Base-by-base conservation (phyloP, 2,113 vertebrate genomes). In the Zonotrichia leucophrys region DNA sequence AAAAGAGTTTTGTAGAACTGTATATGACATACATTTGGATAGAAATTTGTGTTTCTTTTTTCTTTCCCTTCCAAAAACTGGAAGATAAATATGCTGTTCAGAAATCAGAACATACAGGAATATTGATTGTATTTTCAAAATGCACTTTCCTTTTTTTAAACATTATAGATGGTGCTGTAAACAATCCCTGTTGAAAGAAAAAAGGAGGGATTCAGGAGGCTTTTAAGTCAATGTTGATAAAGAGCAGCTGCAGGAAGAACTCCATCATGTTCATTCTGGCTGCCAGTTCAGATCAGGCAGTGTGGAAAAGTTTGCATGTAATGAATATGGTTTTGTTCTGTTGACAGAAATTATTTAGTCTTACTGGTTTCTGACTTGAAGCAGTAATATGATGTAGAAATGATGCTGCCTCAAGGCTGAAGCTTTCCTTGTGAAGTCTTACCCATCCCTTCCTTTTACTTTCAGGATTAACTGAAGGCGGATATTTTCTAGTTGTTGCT, bases 401-500 rank as follows among this genome's bases (percentile, higher is more conserved):
- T 79, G 50, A 67, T 5, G 16, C 27, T 5, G 20, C 25, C 37
- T 33, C 22, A 87, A 20, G 37, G 39, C 33, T 33, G 37, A n/a
- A 85, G 9, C 42, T 69, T 88, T 67, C 59, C 49, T 79, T 95
- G 37, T 41, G 56, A 94, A 93, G 82, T 42, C 4, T 5, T 52
- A 8, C 31, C 77, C 50, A 73, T 91, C 50, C 33, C 3, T 88
- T 85, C 42, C 67, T 56, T 93, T 68, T 69, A 52, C 59, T 81
- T 94, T 76, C 35, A 37, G 70, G 77, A 89, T 79, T 94, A 88
- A 89, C 44, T 58, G 80, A 56, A 76, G 50, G 47, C 58, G 62
- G 75, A 67, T 78, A 62, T 94, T 86, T 93, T 59, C 76, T 73
- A 89, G 81, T 91, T 92, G 70, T 90, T 95, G 79, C 82, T 95